Conservation (phyloP, 2,888 invertebrate genomes). For the Scotopteryx bipunctaria region DNA sequence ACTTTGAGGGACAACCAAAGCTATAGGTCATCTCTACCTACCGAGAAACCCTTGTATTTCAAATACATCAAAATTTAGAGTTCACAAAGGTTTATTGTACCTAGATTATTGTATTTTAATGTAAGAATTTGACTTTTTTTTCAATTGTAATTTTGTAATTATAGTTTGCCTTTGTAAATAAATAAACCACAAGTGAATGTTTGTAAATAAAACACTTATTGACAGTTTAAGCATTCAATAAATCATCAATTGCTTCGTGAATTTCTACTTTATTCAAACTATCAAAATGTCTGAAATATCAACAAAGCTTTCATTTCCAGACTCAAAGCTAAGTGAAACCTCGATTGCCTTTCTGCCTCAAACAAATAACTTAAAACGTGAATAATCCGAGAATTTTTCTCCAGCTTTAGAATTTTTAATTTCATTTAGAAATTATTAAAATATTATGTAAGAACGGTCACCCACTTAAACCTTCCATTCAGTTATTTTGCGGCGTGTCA, state of each 20-base stretch:
- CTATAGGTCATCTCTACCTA: slow-evolving; percentile 50
- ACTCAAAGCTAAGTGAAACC: slow-evolving; percentile 36
- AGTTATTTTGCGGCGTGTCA: slow-evolving; percentile 43
- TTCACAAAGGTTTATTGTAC: background rate
- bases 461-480: slow-evolving; percentile 44
- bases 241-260: no score
- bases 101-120: background rate
- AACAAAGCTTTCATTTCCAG: slow-evolving; percentile 32
- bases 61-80: background rate
- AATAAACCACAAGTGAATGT: no score
- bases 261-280: no score
- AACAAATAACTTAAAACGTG: slow-evolving; percentile 27
- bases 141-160: no score
- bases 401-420: slow-evolving; percentile 32
- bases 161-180: no score
- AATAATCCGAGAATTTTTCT: slow-evolving; percentile 25
- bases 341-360: slow-evolving; percentile 22
- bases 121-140: slow-evolving; percentile 1
- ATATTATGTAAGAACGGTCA: slow-evolving; percentile 42
- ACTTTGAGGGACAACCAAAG: slow-evolving; percentile 57
- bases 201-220: no score
- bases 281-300: slow-evolving; percentile 13
- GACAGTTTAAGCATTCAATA: no score
- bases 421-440: slow-evolving; percentile 39
- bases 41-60: slow-evolving; percentile 2